A percentile compares a stretch with the other conserved stretches of the same genome.
Conservation (phyloP, 1,140 invertebrate genomes). For the Batillaria attramentaria region DNA sequence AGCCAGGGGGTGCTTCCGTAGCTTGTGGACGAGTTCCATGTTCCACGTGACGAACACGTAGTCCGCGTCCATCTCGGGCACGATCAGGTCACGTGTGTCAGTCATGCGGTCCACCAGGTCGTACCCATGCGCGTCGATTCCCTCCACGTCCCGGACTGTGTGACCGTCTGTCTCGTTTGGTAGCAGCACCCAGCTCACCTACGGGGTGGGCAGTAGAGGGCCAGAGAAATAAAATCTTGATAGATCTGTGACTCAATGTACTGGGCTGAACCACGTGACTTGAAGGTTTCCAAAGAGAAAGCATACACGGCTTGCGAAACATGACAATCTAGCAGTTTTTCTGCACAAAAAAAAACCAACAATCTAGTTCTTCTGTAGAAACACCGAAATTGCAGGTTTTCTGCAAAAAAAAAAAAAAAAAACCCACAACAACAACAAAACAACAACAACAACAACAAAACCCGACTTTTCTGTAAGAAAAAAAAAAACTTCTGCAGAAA, state of each 20-base stretch:
- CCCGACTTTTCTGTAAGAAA: too few relatives aligned
- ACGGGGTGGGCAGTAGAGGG: too few relatives aligned
- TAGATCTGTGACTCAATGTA: too few relatives aligned
- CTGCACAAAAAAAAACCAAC: background rate
- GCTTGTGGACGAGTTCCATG: constrained; percentile 18
- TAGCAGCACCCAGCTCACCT: constrained; percentile 11
- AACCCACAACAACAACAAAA: too few relatives aligned
- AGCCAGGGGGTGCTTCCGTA: constrained; percentile 16
- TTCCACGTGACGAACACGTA: constrained; percentile 23
- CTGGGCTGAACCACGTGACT: background rate
- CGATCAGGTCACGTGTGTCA: background rate
- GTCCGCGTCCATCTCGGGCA: constrained; percentile 14
- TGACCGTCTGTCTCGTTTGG: background rate
- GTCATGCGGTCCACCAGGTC: background rate
- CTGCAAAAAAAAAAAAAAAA: too few relatives aligned
- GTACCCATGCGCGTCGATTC: constrained; percentile 6
- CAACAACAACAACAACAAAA: too few relatives aligned
- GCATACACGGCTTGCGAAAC: background rate
- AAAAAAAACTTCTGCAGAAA: too few relatives aligned
- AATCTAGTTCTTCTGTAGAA: background rate
- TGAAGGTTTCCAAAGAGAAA: background rate
- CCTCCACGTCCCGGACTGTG: background rate
- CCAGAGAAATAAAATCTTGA: too few relatives aligned
- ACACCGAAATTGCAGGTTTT: too few relatives aligned
- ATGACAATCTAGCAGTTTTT: background rate